These are phyloP conservation scores for Bos indicus DNA, from an alignment of 2,113 vertebrate genomes.

Conservation along the genomic window DNA sequence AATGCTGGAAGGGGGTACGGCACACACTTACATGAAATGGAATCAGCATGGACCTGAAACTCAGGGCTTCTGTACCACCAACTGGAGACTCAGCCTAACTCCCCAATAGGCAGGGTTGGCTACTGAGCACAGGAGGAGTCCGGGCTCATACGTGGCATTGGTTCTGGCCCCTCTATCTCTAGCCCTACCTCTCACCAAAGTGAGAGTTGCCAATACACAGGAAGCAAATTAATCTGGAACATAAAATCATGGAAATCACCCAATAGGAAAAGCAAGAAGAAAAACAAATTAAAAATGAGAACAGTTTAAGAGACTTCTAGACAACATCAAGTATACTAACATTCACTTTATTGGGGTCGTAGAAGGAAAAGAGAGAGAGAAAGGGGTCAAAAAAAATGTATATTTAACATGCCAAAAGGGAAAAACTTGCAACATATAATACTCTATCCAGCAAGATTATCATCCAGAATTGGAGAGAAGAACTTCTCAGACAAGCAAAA, in stretches of 20 bases:
- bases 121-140: too few relatives aligned
- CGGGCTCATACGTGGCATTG: too few relatives aligned
- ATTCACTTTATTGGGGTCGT: too few relatives aligned
- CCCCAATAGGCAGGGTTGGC: too few relatives aligned
- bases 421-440: not conserved
- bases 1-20: too few relatives aligned
- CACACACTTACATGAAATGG: too few relatives aligned
- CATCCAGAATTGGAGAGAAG: not conserved
- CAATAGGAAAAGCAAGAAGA: not conserved
- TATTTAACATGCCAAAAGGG: not conserved
- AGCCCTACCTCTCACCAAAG: too few relatives aligned
- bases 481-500: not conserved
- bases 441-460: not conserved
- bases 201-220: not conserved
- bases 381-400: not conserved
- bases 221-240: not conserved
- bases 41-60: too few relatives aligned
- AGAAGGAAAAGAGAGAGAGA: not conserved
- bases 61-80: too few relatives aligned
- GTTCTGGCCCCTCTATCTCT: too few relatives aligned
- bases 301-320: not conserved
- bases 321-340: not conserved
- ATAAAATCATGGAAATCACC: not conserved
- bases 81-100: too few relatives aligned
- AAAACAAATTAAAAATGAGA: not conserved